Evolutionary conservation across 1,140 invertebrate genomes (phyloP).

Genomic region (Drosophila punjabiensis): DNA sequence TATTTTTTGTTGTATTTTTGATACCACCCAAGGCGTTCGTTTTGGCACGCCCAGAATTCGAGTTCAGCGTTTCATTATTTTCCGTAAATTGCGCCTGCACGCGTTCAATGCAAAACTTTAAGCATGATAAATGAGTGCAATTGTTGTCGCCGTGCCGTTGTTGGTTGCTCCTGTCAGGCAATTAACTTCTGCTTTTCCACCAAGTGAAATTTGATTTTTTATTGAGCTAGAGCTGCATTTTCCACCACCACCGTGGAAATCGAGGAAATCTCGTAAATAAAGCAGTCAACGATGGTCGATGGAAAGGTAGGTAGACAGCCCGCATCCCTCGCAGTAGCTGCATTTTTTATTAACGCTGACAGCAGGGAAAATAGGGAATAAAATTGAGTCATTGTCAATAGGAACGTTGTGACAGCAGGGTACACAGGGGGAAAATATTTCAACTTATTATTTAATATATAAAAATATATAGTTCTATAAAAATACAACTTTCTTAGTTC

Average conservation of each 20-base stretch:
- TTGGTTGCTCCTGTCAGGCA: slow-evolving; percentile 60
- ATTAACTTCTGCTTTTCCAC: slow-evolving; percentile 71
- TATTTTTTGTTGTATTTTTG: slow-evolving; percentile 4
- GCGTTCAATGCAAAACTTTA: slow-evolving; percentile 77
- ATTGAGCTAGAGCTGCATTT: slow-evolving; percentile 65
- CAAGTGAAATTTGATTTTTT: slow-evolving; percentile 60
- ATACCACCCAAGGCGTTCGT: slow-evolving; percentile 69
- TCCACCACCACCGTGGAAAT: slow-evolving; percentile 50
- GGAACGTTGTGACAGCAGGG: slow-evolving; percentile 36
- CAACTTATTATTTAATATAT: neutral
- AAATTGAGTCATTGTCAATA: slow-evolving; percentile 73
- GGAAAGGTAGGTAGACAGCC: slow-evolving; percentile 48
- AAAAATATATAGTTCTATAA: neutral
- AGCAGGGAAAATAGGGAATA: slow-evolving; percentile 45
- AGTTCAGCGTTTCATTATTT: slow-evolving; percentile 60
- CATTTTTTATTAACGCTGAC: slow-evolving; percentile 47
- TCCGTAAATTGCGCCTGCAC: slow-evolving; percentile 74
- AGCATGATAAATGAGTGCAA: slow-evolving; percentile 76
- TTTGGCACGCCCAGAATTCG: slow-evolving; percentile 68
- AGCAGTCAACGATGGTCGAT: slow-evolving; percentile 48
- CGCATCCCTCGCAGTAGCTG: slow-evolving; percentile 67
- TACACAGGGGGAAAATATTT: slow-evolving; percentile 2
- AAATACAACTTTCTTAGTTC: no score
- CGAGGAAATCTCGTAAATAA: slow-evolving; percentile 66
- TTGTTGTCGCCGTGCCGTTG: slow-evolving; percentile 32